Evolutionary conservation across 2,113 vertebrate species (phyloP).

Genomic region (Carassius gibelio): DNA sequence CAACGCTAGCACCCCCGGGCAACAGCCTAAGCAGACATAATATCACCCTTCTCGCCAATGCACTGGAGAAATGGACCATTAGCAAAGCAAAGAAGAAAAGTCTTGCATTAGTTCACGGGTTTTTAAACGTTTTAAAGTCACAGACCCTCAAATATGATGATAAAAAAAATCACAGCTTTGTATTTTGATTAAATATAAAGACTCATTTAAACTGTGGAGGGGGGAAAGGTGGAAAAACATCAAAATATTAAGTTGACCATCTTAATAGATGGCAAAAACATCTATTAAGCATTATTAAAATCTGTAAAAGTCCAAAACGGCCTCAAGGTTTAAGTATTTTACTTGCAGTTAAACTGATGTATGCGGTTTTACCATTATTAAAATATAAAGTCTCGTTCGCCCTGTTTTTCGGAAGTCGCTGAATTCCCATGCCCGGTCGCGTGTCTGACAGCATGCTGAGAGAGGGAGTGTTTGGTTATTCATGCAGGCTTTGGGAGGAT

Average conservation of each 20-base stretch:
- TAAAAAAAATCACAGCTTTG: not conserved
- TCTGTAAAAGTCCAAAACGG: not conserved
- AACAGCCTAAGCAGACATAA: conserved; percentile 58
- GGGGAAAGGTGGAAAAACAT: not conserved
- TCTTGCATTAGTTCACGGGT: not conserved
- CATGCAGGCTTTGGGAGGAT: conserved; percentile 39
- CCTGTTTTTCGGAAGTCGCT: not conserved
- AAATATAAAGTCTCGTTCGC: not conserved
- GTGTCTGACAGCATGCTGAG: conserved; percentile 13
- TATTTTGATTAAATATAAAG: not conserved
- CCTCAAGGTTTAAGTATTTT: not conserved
- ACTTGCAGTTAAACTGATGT: conserved; percentile 3
- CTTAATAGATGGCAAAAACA: not conserved
- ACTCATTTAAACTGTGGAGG: not conserved
- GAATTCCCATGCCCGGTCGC: conserved; percentile 7
- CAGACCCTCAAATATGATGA: not conserved
- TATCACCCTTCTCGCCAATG: not conserved
- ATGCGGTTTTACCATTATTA: conserved; percentile 1
- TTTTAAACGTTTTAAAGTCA: not conserved
- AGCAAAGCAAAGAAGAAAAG: not conserved
- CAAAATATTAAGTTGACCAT: not conserved
- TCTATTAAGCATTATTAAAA: conserved; percentile 5
- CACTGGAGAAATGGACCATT: not conserved
- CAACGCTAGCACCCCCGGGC: conserved; percentile 68
- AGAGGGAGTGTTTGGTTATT: conserved; percentile 35